Percentiles rank a stretch among this genome's conserved stretches.
phyloP scores from a whole-genome alignment of 1,140 invertebrate genomes.

The Macrobrachium nipponense region DNA sequence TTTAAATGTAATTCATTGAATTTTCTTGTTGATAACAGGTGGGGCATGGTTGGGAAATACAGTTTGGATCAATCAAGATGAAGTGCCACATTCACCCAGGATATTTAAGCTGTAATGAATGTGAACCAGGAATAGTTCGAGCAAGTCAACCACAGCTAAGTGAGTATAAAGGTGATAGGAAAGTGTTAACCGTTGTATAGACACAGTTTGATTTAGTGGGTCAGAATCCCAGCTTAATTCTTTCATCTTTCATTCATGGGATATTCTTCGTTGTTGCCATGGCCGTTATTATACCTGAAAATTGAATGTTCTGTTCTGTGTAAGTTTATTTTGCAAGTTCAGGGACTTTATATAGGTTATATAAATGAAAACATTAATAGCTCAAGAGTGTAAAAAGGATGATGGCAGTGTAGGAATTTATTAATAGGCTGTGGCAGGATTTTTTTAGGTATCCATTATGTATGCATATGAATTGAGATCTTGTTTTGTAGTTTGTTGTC shows the following conservation, averaged over 20 bases:
- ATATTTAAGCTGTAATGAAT: slow-evolving; percentile 86
- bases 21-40: slow-evolving; percentile 24
- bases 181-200: not conserved
- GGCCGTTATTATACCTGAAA: not conserved
- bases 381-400: too few relatives aligned
- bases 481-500: too few relatives aligned
- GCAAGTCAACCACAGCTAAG: not conserved
- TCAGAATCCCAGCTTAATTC: not conserved
- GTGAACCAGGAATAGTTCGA: slow-evolving; percentile 85
- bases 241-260: too few relatives aligned
- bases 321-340: too few relatives aligned
- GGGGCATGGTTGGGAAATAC: slow-evolving; percentile 48
- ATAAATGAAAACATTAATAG: too few relatives aligned
- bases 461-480: too few relatives aligned
- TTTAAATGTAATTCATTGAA: not conserved
- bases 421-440: too few relatives aligned
- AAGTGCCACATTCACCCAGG: slow-evolving; percentile 89
- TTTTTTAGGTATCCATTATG: too few relatives aligned
- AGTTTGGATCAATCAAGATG: slow-evolving; percentile 79
- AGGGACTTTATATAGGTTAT: too few relatives aligned
- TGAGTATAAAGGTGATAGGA: slow-evolving; percentile 66
- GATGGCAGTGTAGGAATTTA: too few relatives aligned
- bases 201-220: not conserved
- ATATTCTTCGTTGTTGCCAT: too few relatives aligned
- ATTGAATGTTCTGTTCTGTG: too few relatives aligned